A percentile compares a stretch with the other conserved stretches of the same genome.
phyloP scores from a whole-genome alignment of 2,797 vertebrate genomes.

The Vespertilio murinus region DNA sequence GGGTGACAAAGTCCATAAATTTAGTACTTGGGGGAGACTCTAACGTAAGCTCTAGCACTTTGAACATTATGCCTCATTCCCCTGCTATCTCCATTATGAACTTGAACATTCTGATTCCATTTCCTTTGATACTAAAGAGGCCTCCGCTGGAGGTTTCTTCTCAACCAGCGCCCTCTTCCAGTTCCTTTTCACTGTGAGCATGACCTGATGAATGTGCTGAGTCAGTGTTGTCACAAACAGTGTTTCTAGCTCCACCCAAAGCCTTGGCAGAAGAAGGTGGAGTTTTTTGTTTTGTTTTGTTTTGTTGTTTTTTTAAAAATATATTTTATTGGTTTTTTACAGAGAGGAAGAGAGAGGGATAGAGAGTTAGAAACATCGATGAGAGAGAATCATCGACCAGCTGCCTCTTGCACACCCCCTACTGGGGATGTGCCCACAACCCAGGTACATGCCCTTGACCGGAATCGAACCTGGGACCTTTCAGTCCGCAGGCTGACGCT shows the following conservation, averaged over 20 bases:
- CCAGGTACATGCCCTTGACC: too few relatives aligned
- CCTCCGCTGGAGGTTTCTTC: constrained; percentile 38
- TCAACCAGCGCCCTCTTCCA: constrained; percentile 26
- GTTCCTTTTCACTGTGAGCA: constrained; percentile 40
- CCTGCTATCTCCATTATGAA: background rate
- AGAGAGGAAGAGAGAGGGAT: too few relatives aligned
- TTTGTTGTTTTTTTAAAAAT: too few relatives aligned
- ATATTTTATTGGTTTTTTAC: too few relatives aligned
- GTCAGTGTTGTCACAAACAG: constrained; percentile 51
- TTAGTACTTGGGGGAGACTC: background rate
- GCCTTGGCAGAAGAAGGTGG: constrained; percentile 53
- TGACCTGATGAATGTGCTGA: constrained; percentile 62
- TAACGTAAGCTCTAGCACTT: background rate
- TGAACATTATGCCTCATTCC: background rate
- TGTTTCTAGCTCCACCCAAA: constrained; percentile 62
- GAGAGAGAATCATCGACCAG: too few relatives aligned
- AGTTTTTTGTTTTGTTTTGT: background rate
- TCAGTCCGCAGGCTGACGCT: too few relatives aligned
- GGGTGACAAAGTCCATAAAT: background rate
- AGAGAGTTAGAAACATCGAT: too few relatives aligned
- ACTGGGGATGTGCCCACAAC: too few relatives aligned
- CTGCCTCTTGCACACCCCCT: too few relatives aligned
- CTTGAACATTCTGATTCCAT: background rate
- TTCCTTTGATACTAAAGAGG: constrained; percentile 43
- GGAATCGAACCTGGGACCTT: too few relatives aligned